Base-by-base conservation (phyloP, 2,888 invertebrate species). In the Ichneumoninae sp. region DNA sequence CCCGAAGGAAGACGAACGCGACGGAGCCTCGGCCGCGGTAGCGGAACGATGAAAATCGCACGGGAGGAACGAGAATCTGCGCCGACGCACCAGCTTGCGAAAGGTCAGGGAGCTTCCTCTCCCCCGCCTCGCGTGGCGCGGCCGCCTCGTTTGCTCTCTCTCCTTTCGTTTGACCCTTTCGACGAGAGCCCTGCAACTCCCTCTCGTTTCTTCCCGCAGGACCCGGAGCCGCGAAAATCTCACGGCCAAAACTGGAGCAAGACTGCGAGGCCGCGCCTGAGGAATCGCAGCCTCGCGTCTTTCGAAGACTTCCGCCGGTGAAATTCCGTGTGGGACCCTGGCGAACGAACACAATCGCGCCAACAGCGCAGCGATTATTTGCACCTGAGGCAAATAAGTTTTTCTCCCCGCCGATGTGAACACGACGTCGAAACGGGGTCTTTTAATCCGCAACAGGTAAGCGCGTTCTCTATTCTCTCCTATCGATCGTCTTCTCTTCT, bases 101-200 rank as follows among this genome's bases (percentile, higher is more conserved):
- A 90, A 90, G 90, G 90, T 91, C 89, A 91, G 89, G 88, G 85
- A 83, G 81, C 86, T 79, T 54, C 79, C 69, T 10, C 50, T 77
- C 66, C 66, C 60, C 10, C 69, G 26, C n/a, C 47, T 65, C 33
- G 16, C 52, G 1, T 1, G 40, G 5, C n/a, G n/a, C n/a, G 16
- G 10, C 54, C 36, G n/a, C 22, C 65, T 60, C 22, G 47, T 33
- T 71, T 71, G 65, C 33, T 50, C 44, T 54, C n/a, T 71, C 57
- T 36, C 40, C 19, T 62, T 33, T 66, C 60, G 66, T 70, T 78
- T 19, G 60, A 52, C 52, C 78, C 66, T 52, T 33, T 33, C 13
- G 19, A 7, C 54, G 30, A 68, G 69, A 19, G 19, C 44, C 40
- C 16, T 66, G 22, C 44, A 68, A 44, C 13, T 40, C 19, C 68